phyloP scores from a whole-genome alignment of 2,888 invertebrate genomes.

The Sinhomidia bicolor region DNA sequence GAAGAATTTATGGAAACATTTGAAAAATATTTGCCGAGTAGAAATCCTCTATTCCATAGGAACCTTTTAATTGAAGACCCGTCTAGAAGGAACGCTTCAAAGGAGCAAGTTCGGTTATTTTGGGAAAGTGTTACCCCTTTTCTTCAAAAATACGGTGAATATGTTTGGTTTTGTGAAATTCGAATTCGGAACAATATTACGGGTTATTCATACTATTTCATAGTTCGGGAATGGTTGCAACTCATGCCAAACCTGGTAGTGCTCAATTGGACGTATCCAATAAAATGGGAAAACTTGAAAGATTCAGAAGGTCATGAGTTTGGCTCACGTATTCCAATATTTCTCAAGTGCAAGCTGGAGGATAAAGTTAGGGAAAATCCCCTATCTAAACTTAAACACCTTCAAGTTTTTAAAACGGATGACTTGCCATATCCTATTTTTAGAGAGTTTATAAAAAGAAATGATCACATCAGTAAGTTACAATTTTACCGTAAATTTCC shows the following conservation, averaged over 20 bases:
- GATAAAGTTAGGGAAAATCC: neutral
- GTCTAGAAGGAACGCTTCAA: neutral
- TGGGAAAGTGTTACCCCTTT: neutral
- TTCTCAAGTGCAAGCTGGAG: neutral
- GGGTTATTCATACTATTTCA: neutral
- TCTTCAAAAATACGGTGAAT: neutral
- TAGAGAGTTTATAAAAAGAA: neutral
- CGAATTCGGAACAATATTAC: neutral
- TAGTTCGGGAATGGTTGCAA: slow-evolving; percentile 12
- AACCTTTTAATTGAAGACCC: neutral
- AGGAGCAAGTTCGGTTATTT: neutral
- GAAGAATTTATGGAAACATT: neutral
- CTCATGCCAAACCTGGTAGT: neutral
- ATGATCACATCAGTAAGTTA: neutral
- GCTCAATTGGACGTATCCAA: neutral
- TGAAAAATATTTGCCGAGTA: neutral
- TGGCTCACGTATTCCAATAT: neutral
- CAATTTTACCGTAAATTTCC: slow-evolving; percentile 34
- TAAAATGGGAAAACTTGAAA: neutral
- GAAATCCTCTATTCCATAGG: neutral
- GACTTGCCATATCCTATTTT: slow-evolving; percentile 13
- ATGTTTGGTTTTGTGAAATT: slow-evolving; percentile 9
- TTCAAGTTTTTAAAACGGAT: neutral
- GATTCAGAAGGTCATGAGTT: neutral
- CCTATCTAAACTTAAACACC: neutral